phyloP scores from a whole-genome alignment of 2,113 vertebrate species.

The Boleophthalmus pectinirostris region DNA sequence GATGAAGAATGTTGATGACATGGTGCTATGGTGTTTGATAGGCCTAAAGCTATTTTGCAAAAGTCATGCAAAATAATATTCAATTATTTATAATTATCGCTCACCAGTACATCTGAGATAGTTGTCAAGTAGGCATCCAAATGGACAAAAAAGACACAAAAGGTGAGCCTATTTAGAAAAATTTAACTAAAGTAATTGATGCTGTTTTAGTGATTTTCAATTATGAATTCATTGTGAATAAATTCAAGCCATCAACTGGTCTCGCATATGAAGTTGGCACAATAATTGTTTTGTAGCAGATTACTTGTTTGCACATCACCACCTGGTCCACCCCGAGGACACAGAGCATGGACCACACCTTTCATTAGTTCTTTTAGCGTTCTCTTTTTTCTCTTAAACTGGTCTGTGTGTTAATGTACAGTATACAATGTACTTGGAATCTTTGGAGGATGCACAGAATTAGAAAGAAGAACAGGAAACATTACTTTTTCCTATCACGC shows the following conservation, averaged over 20 bases:
- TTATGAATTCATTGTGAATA: neutral
- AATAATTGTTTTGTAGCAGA: neutral
- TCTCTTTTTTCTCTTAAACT: neutral
- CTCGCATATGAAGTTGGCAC: neutral
- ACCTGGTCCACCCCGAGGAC: neutral
- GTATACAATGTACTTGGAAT: neutral
- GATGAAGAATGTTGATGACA: neutral
- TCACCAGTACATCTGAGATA: slow-evolving; percentile 41
- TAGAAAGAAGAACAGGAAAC: slow-evolving; percentile 27
- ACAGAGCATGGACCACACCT: neutral
- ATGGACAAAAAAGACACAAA: slow-evolving; percentile 5
- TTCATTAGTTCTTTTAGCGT: neutral
- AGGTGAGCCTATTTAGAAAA: neutral
- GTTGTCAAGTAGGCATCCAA: slow-evolving; percentile 29
- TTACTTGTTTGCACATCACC: slow-evolving; percentile 2
- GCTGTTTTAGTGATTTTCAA: neutral
- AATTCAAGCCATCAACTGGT: neutral
- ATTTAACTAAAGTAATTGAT: too few species aligned
- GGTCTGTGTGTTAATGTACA: neutral
- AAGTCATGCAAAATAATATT: slow-evolving; percentile 25
- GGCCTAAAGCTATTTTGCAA: neutral
- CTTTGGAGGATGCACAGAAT: neutral
- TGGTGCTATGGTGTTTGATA: neutral
- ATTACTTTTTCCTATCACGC: neutral
- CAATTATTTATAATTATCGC: slow-evolving; percentile 17